These are phyloP conservation scores for Acanthoscelides obtectus DNA, from an alignment of 2,888 invertebrate species.

Conservation along the genomic window DNA sequence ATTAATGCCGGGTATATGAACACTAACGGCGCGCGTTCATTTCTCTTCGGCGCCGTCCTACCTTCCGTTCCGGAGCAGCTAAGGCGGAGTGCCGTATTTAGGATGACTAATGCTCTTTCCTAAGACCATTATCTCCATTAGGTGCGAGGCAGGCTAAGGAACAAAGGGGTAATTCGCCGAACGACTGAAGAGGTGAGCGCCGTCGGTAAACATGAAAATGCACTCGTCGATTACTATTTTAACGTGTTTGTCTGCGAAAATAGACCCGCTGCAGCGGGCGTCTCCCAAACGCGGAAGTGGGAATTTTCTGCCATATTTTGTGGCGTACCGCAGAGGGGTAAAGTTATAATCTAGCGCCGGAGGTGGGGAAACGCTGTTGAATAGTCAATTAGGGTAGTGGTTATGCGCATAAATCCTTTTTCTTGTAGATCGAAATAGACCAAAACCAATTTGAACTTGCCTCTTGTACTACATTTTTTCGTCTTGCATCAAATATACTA, in stretches of 20 bases:
- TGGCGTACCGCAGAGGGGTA: too few species aligned
- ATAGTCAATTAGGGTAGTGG: too few species aligned
- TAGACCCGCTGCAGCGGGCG: not conserved
- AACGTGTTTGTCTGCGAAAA: not conserved
- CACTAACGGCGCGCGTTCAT: not conserved
- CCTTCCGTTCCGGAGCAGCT: not conserved
- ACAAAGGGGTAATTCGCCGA: not conserved
- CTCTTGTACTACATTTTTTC: too few species aligned
- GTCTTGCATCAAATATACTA: too few species aligned
- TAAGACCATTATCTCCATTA: not conserved
- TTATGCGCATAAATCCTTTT: too few species aligned
- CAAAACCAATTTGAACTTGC: too few species aligned
- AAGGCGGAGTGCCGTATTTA: not conserved
- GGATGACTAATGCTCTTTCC: not conserved
- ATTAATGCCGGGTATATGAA: not conserved
- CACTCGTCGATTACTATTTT: slow-evolving; percentile 23
- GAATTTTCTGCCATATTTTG: too few species aligned
- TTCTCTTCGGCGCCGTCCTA: not conserved
- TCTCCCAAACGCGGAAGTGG: not conserved
- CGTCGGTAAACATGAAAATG: slow-evolving; percentile 8
- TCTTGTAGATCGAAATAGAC: too few species aligned
- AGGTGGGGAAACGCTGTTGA: too few species aligned
- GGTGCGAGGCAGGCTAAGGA: not conserved
- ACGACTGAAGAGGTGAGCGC: not conserved
- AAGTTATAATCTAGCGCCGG: too few species aligned